Base-by-base conservation (phyloP, 1,140 invertebrate species). In the Pogonus chalceus region DNA sequence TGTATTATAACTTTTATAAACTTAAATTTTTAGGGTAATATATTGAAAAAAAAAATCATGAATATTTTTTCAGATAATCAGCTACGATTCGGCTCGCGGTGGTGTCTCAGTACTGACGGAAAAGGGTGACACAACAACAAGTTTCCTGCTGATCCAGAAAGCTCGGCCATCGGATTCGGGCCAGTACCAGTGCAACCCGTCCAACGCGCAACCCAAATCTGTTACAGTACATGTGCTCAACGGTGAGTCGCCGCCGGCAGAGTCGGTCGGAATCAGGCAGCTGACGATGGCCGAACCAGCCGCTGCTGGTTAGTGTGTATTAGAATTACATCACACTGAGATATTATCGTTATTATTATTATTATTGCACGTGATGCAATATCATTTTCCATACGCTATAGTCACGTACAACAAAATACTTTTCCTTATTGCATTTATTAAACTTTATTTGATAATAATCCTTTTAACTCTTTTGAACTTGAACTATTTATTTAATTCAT, bases 211-310 rank as follows among this genome's bases (percentile, higher is more conserved):
- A 72, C 76, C 86, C 23, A 89, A 90, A 71, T 89, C 86, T 67
- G 86, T 92, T 60, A 87, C 82, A 50, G 88, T 92, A 55, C 88
- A 92, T 70, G 89, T 92, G 62, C 78, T 92, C 60, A 92, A 92
- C 79, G 90, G 90, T 92, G 80, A 87, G 83, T 79, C 66, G 18
- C 7, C 26, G 9, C 18, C 37, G 37, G 18, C 16, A 23, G 37
- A 52, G n/a, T 14, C 35, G 2, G 4, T 23, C 7, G 10, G 10
- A 21, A 1, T 18, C 21, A 52, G 39, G 39, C 23, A 20, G 51
- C n/a, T 10, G 51, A 21, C 24, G 22, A 21, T 35, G 23, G 14
- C 49, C 49, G 24, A 22, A 51, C 49, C 31, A 24, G 22, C 49
- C 24, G 49, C 22, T 23, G 23, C 43, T 37, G 20, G 48, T 54